These are phyloP conservation scores for Ianthella basta DNA, from an alignment of 37 sponge, comb jelly and placozoan genomes.

Conservation along the genomic window DNA sequence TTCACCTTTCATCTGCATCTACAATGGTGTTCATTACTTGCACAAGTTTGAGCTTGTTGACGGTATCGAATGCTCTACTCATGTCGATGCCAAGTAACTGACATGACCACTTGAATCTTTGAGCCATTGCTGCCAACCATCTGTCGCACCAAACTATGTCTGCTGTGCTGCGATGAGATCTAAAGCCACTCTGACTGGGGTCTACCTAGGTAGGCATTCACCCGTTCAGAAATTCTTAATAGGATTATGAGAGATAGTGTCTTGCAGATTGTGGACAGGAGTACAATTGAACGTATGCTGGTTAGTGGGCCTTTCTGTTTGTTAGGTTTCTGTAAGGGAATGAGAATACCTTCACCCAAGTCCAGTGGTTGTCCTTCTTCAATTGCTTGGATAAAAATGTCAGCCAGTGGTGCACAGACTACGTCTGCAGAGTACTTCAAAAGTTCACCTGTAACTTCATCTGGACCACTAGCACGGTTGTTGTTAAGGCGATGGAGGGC, in stretches of 20 bases:
- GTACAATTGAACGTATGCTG: neutral
- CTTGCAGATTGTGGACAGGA: slow-evolving; percentile 25
- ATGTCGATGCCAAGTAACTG: slow-evolving; percentile 15
- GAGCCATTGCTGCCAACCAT: slow-evolving; percentile 24
- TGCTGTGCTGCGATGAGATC: slow-evolving; percentile 11
- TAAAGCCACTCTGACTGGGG: slow-evolving; percentile 25
- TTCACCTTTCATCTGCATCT: slow-evolving; percentile 25
- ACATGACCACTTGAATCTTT: slow-evolving; percentile 6
- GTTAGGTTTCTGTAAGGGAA: too few relatives aligned
- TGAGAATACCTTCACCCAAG: neutral
- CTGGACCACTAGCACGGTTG: neutral
- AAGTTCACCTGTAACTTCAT: slow-evolving; percentile 11
- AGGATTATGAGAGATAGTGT: slow-evolving; percentile 24
- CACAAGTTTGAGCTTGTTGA: slow-evolving; percentile 10
- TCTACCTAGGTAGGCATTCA: slow-evolving; percentile 17
- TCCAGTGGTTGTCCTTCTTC: too few relatives aligned
- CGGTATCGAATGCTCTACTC: slow-evolving; percentile 9
- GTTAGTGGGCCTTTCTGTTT: too few relatives aligned
- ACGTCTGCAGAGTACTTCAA: neutral
- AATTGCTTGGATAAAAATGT: neutral
- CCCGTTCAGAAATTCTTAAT: slow-evolving; percentile 15
- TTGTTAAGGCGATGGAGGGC: neutral
- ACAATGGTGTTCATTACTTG: slow-evolving; percentile 27
- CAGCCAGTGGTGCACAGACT: neutral
- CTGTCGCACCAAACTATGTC: slow-evolving; percentile 27